These are phyloP conservation scores for Spodoptera litura DNA, from an alignment of 1,140 invertebrate species.

Conservation along the genomic window DNA sequence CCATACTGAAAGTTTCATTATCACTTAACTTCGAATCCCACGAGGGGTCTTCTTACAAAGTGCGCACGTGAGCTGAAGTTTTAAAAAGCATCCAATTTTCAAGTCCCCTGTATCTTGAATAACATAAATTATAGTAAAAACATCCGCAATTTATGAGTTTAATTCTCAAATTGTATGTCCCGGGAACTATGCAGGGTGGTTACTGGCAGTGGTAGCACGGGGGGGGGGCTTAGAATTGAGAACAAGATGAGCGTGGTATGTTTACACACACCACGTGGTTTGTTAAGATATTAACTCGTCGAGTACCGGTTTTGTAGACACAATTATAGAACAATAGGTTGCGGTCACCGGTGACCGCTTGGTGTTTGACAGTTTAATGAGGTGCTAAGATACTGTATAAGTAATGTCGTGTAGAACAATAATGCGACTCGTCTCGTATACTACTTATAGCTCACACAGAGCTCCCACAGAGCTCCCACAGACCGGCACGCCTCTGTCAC, in stretches of 20 bases:
- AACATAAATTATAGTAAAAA: constrained; percentile 43
- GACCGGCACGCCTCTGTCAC: constrained; percentile 14
- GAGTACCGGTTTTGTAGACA: no score
- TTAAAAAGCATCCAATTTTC: constrained; percentile 44
- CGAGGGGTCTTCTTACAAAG: constrained; percentile 10
- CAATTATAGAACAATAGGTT: no score
- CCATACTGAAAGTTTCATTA: constrained; percentile 13
- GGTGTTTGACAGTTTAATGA: no score
- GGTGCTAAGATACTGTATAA: not conserved
- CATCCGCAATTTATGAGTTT: constrained; percentile 42
- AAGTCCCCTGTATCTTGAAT: constrained; percentile 34
- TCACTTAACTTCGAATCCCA: not conserved
- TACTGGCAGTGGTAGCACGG: no score
- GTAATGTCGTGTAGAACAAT: not conserved
- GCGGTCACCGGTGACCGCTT: no score
- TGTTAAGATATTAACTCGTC: no score
- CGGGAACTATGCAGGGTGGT: constrained; percentile 1
- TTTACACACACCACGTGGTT: no score
- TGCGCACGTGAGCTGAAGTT: constrained; percentile 42
- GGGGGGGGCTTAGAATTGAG: no score
- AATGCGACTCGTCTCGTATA: no score
- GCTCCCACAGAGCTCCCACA: constrained; percentile 5
- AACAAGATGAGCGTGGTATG: no score
- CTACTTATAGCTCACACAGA: not conserved
- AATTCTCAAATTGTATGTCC: constrained; percentile 34